Conservation (phyloP, 2,888 invertebrate species). For the Megamerina dolium region DNA sequence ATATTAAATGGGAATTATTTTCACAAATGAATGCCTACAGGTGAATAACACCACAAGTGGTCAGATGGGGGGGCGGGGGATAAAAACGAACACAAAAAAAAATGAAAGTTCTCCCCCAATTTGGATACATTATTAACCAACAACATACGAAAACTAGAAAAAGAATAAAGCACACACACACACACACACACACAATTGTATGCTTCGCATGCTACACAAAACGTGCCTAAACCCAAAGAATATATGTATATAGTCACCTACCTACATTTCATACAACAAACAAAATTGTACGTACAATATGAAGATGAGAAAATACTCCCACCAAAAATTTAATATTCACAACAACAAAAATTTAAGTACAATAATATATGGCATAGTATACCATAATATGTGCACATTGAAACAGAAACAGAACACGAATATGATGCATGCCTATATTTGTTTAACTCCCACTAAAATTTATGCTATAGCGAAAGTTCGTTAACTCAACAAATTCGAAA, state of each 20-base stretch:
- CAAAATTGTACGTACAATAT: background rate
- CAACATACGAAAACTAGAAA: conserved; percentile 5
- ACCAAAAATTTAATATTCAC: background rate
- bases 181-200: conserved; percentile 16
- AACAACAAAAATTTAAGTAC: too few relatives aligned
- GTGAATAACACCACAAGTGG: conserved; percentile 44
- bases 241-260: conserved; percentile 3
- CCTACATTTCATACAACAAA: background rate
- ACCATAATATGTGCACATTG: too few relatives aligned
- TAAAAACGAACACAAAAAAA: conserved; percentile 25
- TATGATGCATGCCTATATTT: too few relatives aligned
- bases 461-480: conserved; percentile 38
- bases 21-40: conserved; percentile 35
- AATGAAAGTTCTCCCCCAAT: conserved; percentile 46
- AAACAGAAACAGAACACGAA: too few relatives aligned
- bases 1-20: too few relatives aligned
- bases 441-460: too few relatives aligned
- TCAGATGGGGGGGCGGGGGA: conserved; percentile 22
- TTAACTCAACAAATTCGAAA: conserved; percentile 31
- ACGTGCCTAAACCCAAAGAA: conserved; percentile 15
- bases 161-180: conserved; percentile 13
- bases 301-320: background rate
- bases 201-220: conserved; percentile 16
- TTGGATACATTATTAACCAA: conserved; percentile 20
- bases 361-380: too few relatives aligned